These are phyloP conservation scores for Mesembrinibis cayennensis DNA, from an alignment of 2,113 vertebrate species.

Conservation along the genomic window DNA sequence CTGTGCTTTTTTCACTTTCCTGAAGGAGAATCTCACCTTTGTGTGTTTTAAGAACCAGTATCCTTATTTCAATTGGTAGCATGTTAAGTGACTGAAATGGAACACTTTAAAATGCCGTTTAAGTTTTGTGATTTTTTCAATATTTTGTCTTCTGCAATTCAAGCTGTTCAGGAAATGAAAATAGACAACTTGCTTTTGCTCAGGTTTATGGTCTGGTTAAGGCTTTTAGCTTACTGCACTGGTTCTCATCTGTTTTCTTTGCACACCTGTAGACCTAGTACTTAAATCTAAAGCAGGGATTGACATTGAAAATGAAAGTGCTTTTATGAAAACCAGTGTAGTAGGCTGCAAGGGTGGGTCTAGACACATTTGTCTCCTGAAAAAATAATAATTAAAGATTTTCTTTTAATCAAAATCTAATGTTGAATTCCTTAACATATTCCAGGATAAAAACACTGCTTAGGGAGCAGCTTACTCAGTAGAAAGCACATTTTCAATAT, in stretches of 20 bases:
- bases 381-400: neutral
- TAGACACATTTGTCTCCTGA: neutral
- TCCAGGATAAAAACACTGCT: neutral
- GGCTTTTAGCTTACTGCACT: neutral
- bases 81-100: neutral
- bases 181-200: slow-evolving; percentile 37
- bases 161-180: slow-evolving; percentile 47
- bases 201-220: slow-evolving; percentile 7
- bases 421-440: neutral
- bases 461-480: neutral
- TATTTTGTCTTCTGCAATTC: neutral
- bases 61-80: neutral
- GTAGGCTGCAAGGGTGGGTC: neutral
- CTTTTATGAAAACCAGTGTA: neutral
- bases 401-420: neutral
- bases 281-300: neutral
- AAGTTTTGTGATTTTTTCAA: neutral
- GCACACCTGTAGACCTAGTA: neutral
- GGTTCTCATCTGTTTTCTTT: neutral
- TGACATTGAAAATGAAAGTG: slow-evolving; percentile 8
- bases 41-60: neutral
- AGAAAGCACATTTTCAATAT: neutral
- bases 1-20: neutral
- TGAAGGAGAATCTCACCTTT: neutral
- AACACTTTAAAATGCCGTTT: neutral